Evolutionary conservation across 2,888 invertebrate species (phyloP).

Genomic region (Caenorhabditis zanzibari): DNA sequence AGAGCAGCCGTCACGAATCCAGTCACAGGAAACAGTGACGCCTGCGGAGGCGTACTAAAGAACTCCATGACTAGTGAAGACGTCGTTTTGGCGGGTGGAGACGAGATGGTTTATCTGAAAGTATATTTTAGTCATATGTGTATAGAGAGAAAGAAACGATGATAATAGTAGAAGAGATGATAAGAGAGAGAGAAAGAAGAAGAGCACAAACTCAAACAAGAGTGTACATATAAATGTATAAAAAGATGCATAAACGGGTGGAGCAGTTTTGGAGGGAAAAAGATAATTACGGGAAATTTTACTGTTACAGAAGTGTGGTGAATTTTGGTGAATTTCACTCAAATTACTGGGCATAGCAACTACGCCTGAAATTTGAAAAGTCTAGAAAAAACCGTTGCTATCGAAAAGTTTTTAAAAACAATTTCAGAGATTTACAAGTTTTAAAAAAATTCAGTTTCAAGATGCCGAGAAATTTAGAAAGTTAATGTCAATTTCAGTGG

Average conservation of each 20-base stretch:
- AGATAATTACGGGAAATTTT: too few species aligned
- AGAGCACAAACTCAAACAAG: slow-evolving; percentile 34
- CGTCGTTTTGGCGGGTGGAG: slow-evolving; percentile 14
- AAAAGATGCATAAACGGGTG: slow-evolving; percentile 26
- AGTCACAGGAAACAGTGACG: slow-evolving; percentile 45
- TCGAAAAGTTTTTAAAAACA: too few species aligned
- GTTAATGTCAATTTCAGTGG: too few species aligned
- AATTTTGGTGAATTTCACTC: too few species aligned
- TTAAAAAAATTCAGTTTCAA: too few species aligned
- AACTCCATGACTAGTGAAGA: slow-evolving; percentile 43
- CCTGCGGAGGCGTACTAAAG: slow-evolving; percentile 51
- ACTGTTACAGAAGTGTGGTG: too few species aligned
- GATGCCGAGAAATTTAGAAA: too few species aligned
- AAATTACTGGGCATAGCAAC: too few species aligned
- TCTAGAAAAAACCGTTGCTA: too few species aligned
- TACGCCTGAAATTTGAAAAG: too few species aligned
- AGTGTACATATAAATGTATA: slow-evolving; percentile 25
- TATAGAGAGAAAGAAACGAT: slow-evolving; percentile 12
- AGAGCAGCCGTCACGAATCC: slow-evolving; percentile 35
- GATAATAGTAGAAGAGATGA: slow-evolving; percentile 26
- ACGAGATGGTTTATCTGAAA: slow-evolving; percentile 35
- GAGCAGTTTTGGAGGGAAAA: background rate
- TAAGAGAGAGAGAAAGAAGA: slow-evolving; percentile 22
- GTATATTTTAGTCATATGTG: slow-evolving; percentile 42
- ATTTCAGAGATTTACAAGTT: too few species aligned